Conservation (phyloP, 35 echinoderm and acorn worm genomes). For the Apostichopus parvimensis region DNA sequence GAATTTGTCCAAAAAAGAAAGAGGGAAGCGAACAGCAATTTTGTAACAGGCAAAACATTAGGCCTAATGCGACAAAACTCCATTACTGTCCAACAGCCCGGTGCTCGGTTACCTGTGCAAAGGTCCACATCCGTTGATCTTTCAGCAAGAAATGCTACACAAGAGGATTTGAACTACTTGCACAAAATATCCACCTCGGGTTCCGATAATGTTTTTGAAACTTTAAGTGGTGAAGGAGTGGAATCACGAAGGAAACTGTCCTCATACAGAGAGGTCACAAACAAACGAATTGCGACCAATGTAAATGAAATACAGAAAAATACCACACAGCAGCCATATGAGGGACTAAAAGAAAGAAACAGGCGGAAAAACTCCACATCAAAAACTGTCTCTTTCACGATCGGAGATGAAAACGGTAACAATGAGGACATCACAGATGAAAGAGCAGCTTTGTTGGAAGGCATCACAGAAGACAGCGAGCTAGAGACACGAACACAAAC, state of each 20-base stretch:
- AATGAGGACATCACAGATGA: background rate
- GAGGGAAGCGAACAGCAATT: no score
- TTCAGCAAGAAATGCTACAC: slow-evolving; percentile 37
- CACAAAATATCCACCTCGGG: background rate
- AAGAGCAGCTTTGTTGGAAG: background rate
- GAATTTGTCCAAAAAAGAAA: background rate
- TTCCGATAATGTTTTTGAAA: background rate
- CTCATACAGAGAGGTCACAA: background rate
- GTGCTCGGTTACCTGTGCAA: slow-evolving; percentile 19
- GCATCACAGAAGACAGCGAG: background rate
- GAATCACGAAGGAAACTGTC: background rate
- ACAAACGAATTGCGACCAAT: slow-evolving; percentile 18
- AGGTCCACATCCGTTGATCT: slow-evolving; percentile 8
- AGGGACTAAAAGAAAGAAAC: background rate
- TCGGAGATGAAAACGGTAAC: background rate
- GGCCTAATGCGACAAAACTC: background rate
- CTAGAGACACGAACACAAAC: background rate
- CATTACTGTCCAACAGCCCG: background rate
- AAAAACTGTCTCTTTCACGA: background rate
- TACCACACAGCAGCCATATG: background rate
- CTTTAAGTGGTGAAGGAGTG: background rate
- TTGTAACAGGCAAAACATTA: background rate
- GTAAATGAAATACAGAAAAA: slow-evolving; percentile 32
- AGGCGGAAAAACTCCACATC: background rate
- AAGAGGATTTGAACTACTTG: slow-evolving; percentile 41